phyloP scores from a whole-genome alignment of 2,888 invertebrate genomes.

The Coenonympha arcania region DNA sequence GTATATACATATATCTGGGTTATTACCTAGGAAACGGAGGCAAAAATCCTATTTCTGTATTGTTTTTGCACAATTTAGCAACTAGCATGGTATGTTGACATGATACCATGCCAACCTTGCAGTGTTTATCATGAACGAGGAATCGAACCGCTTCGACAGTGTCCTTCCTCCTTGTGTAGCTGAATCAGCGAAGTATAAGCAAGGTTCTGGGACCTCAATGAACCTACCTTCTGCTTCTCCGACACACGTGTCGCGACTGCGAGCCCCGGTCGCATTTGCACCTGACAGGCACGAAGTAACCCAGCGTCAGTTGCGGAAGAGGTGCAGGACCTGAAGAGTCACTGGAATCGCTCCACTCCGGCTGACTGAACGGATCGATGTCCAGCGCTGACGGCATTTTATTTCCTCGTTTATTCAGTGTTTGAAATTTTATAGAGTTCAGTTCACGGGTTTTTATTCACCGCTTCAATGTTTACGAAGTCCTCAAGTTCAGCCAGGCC shows the following conservation, averaged over 20 bases:
- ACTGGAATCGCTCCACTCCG: constrained; percentile 68
- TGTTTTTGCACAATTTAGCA: no score
- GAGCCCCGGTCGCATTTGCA: constrained; percentile 60
- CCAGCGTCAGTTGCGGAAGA: constrained; percentile 65
- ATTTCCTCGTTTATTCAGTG: not conserved
- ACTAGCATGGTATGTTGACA: no score
- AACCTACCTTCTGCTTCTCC: constrained; percentile 65
- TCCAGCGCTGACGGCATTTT: constrained; percentile 61
- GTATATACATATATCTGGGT: no score
- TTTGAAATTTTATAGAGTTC: not conserved
- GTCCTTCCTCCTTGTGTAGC: no score
- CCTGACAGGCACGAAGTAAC: constrained; percentile 75
- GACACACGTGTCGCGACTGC: constrained; percentile 57
- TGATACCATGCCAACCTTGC: no score
- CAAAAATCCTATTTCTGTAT: no score
- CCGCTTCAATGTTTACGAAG: no score
- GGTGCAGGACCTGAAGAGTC: constrained; percentile 59
- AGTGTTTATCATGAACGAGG: no score
- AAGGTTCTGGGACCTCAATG: not conserved
- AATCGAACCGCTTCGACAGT: no score
- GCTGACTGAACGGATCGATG: constrained; percentile 58
- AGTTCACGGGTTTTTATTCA: not conserved
- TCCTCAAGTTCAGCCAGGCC: no score
- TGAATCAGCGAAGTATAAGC: not conserved
- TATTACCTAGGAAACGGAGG: no score